These are phyloP conservation scores for Drosophila neotestacea DNA, from an alignment of 2,888 invertebrate species.

Conservation along the genomic window DNA sequence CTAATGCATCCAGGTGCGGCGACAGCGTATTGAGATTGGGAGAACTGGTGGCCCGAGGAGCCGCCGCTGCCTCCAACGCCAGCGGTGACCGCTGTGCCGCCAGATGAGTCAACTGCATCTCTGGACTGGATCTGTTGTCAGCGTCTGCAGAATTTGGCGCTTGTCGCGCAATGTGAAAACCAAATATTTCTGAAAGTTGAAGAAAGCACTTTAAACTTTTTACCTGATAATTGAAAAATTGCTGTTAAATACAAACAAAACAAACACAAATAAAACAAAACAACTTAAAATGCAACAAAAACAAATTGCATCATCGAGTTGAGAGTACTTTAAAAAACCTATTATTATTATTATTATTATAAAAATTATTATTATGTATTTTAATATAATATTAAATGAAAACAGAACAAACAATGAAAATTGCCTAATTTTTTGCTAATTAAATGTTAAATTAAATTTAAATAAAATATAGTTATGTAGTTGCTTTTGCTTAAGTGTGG, in stretches of 20 bases:
- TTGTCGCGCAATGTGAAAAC: conserved; percentile 78
- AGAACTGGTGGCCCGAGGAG: conserved; percentile 75
- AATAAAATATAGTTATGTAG: conserved; percentile 56
- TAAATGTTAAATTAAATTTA: conserved; percentile 55
- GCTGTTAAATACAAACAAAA: conserved; percentile 62
- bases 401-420: conserved; percentile 35
- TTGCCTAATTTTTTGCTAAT: conserved; percentile 64
- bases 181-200: conserved; percentile 81
- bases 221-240: conserved; percentile 81
- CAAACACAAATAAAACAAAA: conserved; percentile 19
- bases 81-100: conserved; percentile 18
- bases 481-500: conserved; percentile 58
- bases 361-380: conserved; percentile 60
- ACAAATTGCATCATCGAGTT: conserved; percentile 41
- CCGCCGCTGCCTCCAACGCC: conserved; percentile 49
- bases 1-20: conserved; percentile 90
- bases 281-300: conserved; percentile 25
- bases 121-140: conserved; percentile 73
- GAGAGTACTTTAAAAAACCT: conserved; percentile 55
- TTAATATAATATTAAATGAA: conserved; percentile 62
- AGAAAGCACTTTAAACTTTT: conserved; percentile 76
- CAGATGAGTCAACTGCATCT: conserved; percentile 58
- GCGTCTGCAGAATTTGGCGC: conserved; percentile 72
- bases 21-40: conserved; percentile 90
- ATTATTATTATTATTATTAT: conserved; percentile 52